Conservation (phyloP, 37 sponge, comb jelly and placozoan species). For the Petrosia ficiformis region DNA sequence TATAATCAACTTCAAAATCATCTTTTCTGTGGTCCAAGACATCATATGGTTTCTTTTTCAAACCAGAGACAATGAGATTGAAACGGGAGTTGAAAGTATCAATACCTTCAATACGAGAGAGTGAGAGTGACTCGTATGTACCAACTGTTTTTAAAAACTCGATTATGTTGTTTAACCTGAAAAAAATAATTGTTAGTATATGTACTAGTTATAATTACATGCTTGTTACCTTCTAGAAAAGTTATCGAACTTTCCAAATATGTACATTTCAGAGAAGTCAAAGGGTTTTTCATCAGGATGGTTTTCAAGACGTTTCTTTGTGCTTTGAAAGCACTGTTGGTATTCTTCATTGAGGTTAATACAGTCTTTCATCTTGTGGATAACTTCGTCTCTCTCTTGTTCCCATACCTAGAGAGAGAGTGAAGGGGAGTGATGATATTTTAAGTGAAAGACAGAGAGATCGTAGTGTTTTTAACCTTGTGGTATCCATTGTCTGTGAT, state of each 20-base stretch:
- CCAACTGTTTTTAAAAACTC: conserved; percentile 68
- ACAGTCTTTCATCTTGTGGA: conserved; percentile 78
- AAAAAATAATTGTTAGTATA: neutral
- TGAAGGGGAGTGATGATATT: neutral
- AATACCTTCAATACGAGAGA: conserved; percentile 92
- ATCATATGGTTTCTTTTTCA: conserved; percentile 95
- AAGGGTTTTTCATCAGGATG: conserved; percentile 90
- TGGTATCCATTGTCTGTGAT: conserved; percentile 86
- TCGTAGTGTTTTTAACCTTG: conserved; percentile 3
- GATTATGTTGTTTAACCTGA: conserved; percentile 75
- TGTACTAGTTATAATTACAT: neutral
- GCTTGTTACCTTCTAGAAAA: conserved; percentile 67
- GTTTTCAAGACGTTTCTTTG: conserved; percentile 83
- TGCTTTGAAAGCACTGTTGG: conserved; percentile 91
- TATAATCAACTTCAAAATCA: conserved; percentile 92
- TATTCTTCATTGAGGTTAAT: conserved; percentile 87
- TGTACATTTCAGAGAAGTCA: conserved; percentile 99
- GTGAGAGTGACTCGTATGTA: conserved; percentile 66
- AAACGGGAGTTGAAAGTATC: conserved; percentile 75
- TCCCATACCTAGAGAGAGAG: conserved; percentile 74
- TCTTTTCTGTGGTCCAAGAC: conserved; percentile 79
- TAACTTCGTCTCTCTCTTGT: conserved; percentile 70
- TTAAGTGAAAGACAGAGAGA: neutral
- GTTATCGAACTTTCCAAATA: conserved; percentile 97
- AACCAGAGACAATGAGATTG: conserved; percentile 57